Evolutionary conservation across 2,113 vertebrate species (phyloP), one percentile per base, ranked within the genome.

Genomic region (Panthera leo): DNA sequence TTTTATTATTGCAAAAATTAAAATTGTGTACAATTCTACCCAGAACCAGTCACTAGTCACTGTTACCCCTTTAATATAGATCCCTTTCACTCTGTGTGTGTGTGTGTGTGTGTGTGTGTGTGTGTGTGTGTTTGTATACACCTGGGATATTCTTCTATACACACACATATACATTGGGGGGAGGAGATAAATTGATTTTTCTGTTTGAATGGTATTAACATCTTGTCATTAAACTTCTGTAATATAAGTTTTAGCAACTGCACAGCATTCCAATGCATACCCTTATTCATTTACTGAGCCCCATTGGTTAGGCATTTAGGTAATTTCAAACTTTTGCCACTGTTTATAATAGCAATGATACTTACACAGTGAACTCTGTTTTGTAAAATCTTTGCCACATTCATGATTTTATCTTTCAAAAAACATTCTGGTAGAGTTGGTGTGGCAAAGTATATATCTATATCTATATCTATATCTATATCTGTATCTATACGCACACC

Each of bases 1-100:
- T 45, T 67, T 89, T 88, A 91, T 75, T 61, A 61, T n/a, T 87
- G 67, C 90, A 63, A 45, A 90, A 86, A 83, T 87, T 90, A 29
- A 75, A 70, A 76, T 53, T 39, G 55, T 80, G 1, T 85, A 3
- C 65, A 39, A 71, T 82, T 89, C 31, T 27, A 82, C 39, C 34
- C 73, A 83, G 42, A 76, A 58, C 39, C 31, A 51, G 10, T 48
- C 67, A 75, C 73, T 36, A 53, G 8, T 48, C 67, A 75, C 73
- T 36, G 58, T 39, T 86, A 18, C 9, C 19, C 11, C 15, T 89
- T 79, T 31, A 25, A 23, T 39, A 23, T 58, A 67, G 51, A 58
- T 39, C 76, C 48, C 10, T 71, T 76, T 61, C 2, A 5, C 25
- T 75, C 1, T 75, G 5, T 75, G 71, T 75, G 36, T 42, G 39